These are phyloP conservation scores for Lasioglossum oenotherae DNA, from an alignment of 2,888 invertebrate genomes.

Conservation along the genomic window DNA sequence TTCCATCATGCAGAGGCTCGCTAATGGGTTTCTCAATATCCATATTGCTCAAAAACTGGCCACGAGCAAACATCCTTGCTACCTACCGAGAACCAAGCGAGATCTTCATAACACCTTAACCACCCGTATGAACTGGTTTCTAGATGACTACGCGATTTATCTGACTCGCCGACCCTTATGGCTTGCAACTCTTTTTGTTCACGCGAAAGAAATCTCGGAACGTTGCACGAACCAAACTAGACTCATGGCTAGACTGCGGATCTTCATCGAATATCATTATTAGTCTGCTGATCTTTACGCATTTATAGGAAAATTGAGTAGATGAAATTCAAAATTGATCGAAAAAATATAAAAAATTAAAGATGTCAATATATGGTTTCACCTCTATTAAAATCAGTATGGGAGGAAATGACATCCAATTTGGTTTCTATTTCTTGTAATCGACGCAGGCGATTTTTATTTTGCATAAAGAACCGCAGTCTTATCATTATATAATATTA, in stretches of 20 bases:
- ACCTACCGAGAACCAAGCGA: background rate
- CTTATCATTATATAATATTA: too few relatives aligned
- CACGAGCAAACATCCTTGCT: background rate
- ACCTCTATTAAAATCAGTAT: too few relatives aligned
- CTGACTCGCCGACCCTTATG: background rate
- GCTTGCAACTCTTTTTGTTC: background rate
- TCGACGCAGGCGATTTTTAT: too few relatives aligned
- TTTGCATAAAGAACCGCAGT: too few relatives aligned
- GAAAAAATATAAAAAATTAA: too few relatives aligned
- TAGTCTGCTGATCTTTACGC: too few relatives aligned
- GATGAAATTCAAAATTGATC: too few relatives aligned
- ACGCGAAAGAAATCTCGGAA: background rate
- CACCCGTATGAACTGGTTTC: background rate
- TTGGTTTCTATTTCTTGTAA: too few relatives aligned
- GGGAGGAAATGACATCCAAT: too few relatives aligned
- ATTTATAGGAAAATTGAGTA: too few relatives aligned
- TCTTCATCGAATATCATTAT: too few relatives aligned
- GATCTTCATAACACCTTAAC: background rate
- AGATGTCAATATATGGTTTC: too few relatives aligned
- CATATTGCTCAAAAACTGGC: background rate
- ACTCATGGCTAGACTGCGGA: background rate
- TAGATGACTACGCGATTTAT: background rate
- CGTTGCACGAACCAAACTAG: background rate
- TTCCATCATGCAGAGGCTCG: background rate
- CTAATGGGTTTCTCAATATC: conserved; percentile 8